These are phyloP conservation scores for Panthera leo DNA, from an alignment of 2,113 vertebrate genomes.

Conservation along the genomic window DNA sequence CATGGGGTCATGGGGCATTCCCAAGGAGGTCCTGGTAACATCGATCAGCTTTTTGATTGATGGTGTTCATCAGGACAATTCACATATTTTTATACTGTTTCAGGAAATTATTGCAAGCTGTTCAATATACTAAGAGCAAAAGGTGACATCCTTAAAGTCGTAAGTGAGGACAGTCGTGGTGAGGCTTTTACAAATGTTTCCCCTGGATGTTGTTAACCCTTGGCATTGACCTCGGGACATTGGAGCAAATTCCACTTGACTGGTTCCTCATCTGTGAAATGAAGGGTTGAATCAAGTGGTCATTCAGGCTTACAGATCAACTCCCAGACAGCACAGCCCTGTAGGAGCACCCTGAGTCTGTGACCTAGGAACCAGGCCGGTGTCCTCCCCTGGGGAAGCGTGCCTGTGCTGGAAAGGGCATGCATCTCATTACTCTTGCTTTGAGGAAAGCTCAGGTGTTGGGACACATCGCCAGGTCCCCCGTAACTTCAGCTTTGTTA, in stretches of 20 bases:
- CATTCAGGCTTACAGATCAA: neutral
- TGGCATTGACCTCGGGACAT: no score
- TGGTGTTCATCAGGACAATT: no score
- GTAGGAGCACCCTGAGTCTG: fast-evolving
- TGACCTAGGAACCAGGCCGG: neutral
- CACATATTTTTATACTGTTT: fast-evolving
- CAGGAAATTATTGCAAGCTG: neutral
- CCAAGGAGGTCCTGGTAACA: no score
- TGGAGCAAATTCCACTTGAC: fast-evolving
- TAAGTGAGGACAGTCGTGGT: neutral
- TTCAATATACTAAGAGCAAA: neutral
- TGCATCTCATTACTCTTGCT: fast-evolving
- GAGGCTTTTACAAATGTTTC: fast-evolving
- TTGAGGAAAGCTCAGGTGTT: no score
- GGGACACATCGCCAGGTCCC: neutral
- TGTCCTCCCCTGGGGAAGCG: neutral
- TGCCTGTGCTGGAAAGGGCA: neutral
- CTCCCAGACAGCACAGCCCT: no score
- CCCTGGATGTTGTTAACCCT: fast-evolving
- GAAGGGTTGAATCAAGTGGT: neutral
- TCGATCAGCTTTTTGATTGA: neutral
- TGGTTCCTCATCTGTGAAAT: fast-evolving
- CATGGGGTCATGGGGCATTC: neutral
- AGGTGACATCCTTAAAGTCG: neutral
- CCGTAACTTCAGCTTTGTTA: fast-evolving